phyloP scores from a whole-genome alignment of 2,113 vertebrate species.

The Aldabrachelys gigantea region DNA sequence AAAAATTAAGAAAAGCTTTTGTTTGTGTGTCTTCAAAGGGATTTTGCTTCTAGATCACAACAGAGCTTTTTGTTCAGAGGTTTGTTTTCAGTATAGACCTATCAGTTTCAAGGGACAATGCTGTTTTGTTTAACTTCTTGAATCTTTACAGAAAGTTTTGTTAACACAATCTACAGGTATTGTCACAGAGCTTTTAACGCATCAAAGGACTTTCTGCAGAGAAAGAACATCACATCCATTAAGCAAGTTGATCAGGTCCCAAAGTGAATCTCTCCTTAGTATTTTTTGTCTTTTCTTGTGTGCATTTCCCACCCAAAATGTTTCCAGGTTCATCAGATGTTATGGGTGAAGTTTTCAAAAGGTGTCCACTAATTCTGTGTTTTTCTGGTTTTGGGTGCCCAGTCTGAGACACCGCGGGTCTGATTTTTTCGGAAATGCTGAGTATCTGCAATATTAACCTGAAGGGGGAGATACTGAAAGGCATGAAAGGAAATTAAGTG shows the following conservation, averaged over 20 bases:
- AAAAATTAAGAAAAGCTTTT: conserved; percentile 22
- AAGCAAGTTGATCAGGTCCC: conserved; percentile 34
- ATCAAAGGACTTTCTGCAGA: conserved; percentile 70
- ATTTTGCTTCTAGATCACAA: conserved; percentile 23
- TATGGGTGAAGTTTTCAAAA: not conserved
- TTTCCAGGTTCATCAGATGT: accelerated
- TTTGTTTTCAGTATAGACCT: conserved; percentile 30
- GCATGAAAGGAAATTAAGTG: accelerated
- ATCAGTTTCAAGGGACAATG: conserved; percentile 66
- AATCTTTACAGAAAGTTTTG: conserved; percentile 69
- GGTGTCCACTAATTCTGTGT: not conserved
- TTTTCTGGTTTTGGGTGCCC: accelerated
- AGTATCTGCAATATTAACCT: not conserved
- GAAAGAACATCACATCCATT: conserved; percentile 39
- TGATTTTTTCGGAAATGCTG: not conserved
- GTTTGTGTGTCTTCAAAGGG: conserved; percentile 17
- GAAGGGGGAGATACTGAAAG: not conserved
- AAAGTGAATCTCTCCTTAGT: not conserved
- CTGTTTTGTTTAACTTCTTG: not conserved
- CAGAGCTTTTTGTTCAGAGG: conserved; percentile 11
- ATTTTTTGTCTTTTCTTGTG: not conserved
- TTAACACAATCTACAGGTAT: conserved; percentile 65
- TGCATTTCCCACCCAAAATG: not conserved
- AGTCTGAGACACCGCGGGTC: not conserved
- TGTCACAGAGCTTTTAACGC: conserved; percentile 64